Evolutionary conservation across 2,888 invertebrate species (phyloP).

Genomic region (Lottia gigantea): DNA sequence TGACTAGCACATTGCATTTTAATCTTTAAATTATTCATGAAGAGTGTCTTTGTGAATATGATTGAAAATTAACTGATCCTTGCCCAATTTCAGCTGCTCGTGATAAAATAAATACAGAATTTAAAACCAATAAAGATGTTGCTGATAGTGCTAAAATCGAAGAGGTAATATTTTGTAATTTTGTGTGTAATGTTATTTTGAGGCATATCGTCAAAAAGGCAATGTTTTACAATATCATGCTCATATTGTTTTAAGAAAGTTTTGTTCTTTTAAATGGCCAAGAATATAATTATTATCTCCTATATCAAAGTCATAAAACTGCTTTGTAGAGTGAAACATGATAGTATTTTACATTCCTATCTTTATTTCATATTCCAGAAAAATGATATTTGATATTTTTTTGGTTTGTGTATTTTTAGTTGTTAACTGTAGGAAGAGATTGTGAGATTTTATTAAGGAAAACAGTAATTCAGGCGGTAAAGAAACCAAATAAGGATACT

Average conservation of each 20-base stretch:
- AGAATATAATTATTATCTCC: no score
- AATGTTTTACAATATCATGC: not conserved
- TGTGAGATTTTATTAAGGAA: slow-evolving; percentile 41
- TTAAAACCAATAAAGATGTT: slow-evolving; percentile 40
- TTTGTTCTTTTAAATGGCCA: not conserved
- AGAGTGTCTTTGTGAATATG: no score
- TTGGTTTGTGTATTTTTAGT: slow-evolving; percentile 24
- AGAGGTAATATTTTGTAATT: slow-evolving; percentile 32
- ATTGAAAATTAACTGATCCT: no score
- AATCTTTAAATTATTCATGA: slow-evolving; percentile 4
- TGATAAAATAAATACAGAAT: slow-evolving; percentile 47
- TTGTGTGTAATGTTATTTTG: no score
- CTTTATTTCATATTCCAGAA: no score
- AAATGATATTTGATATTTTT: no score
- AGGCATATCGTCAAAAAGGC: not conserved
- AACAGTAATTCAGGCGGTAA: slow-evolving; percentile 46
- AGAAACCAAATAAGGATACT: slow-evolving; percentile 30
- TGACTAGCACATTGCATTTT: no score
- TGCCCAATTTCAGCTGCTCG: slow-evolving; percentile 35
- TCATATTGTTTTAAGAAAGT: not conserved
- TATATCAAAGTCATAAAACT: no score
- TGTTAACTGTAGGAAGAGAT: slow-evolving; percentile 42
- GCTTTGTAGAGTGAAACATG: no score
- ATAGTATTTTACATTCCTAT: no score
- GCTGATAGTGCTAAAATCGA: slow-evolving; percentile 37